Percentiles rank a stretch among this genome's conserved stretches.
Conservation (phyloP, 2,797 vertebrate species). For the Botia almorhae region DNA sequence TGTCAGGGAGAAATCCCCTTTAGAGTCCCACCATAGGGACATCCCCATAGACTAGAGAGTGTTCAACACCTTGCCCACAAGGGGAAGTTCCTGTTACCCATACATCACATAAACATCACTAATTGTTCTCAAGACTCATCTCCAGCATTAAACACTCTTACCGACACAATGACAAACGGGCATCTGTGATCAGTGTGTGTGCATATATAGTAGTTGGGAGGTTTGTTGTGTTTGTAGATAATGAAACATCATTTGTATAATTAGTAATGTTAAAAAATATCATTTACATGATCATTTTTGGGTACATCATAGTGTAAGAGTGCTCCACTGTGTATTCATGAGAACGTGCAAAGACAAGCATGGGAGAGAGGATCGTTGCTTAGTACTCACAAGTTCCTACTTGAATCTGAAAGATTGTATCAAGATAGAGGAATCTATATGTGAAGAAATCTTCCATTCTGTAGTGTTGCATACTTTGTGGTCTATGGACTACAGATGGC, state of each 20-base stretch:
- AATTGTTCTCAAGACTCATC: constrained; percentile 50
- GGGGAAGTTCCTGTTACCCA: constrained; percentile 33
- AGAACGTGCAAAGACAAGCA: constrained; percentile 74
- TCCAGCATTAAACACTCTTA: neutral
- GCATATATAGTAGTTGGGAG: neutral
- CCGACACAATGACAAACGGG: neutral
- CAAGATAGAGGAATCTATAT: constrained; percentile 47
- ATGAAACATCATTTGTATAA: neutral
- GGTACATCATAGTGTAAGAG: neutral
- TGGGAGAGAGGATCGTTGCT: constrained; percentile 62
- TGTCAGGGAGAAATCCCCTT: constrained; percentile 51
- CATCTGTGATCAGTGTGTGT: constrained; percentile 9
- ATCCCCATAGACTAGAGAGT: constrained; percentile 51
- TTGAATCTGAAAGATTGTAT: constrained; percentile 66
- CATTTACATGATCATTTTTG: neutral
- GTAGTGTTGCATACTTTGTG: neutral
- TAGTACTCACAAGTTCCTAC: constrained; percentile 76
- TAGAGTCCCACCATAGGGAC: constrained; percentile 57
- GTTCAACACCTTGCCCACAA: constrained; percentile 62
- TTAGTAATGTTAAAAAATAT: neutral
- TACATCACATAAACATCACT: constrained; percentile 63
- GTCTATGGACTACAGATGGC: neutral
- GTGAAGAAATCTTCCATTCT: neutral
- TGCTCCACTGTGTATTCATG: constrained; percentile 26
- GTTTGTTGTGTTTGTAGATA: neutral